Evolutionary conservation across 2,797 vertebrate species (phyloP).

Genomic region (Paedocypris micromegethes): DNA sequence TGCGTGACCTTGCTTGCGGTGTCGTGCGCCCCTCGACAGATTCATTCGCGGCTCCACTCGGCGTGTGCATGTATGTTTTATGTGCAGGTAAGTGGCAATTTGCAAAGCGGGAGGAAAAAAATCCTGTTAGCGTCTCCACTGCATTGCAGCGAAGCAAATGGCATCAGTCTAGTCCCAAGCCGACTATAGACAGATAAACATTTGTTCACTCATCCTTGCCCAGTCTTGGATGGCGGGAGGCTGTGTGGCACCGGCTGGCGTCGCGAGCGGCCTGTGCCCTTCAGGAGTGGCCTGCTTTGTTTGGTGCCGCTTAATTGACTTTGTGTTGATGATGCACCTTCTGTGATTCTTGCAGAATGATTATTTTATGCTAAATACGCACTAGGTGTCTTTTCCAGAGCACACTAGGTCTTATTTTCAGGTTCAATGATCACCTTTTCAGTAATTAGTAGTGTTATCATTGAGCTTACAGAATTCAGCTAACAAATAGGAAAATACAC

Average conservation of each 20-base stretch:
- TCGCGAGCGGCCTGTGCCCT: constrained; percentile 44
- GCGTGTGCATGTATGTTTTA: constrained; percentile 40
- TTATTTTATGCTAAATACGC: too few relatives aligned
- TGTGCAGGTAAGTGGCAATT: constrained; percentile 31
- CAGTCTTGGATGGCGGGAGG: constrained; percentile 40
- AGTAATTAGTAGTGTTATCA: too few relatives aligned
- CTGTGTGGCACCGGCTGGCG: constrained; percentile 39
- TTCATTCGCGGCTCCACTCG: constrained; percentile 27
- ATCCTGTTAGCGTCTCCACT: background rate
- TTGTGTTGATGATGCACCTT: too few relatives aligned
- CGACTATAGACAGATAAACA: constrained; percentile 37
- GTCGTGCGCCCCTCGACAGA: constrained; percentile 41
- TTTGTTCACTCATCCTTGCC: constrained; percentile 36
- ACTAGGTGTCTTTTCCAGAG: too few relatives aligned
- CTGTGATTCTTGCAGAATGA: too few relatives aligned
- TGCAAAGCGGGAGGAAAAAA: constrained; percentile 39
- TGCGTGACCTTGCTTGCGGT: constrained; percentile 50
- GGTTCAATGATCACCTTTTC: too few relatives aligned
- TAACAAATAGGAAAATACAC: too few relatives aligned
- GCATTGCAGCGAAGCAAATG: constrained; percentile 27
- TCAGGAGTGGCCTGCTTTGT: constrained; percentile 47
- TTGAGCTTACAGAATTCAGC: too few relatives aligned
- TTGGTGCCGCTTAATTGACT: constrained; percentile 42
- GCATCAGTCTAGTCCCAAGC: constrained; percentile 18
- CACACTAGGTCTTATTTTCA: too few relatives aligned